phyloP scores from a whole-genome alignment of 2,888 invertebrate genomes.

The Panorpa germanica region DNA sequence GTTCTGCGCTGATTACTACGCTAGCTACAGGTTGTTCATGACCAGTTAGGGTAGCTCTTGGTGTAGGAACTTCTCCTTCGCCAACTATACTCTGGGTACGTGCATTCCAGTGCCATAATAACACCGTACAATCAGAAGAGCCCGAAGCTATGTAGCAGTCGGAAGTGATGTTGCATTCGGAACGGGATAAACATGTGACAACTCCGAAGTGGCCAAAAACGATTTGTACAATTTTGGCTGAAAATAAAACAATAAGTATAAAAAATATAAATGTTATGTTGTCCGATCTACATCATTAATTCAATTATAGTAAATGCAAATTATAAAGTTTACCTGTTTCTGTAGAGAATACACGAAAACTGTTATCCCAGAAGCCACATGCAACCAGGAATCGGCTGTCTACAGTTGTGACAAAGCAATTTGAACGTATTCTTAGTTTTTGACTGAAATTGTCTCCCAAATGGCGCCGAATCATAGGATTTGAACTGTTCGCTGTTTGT shows the following conservation, averaged over 20 bases:
- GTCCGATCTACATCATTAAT: conserved; percentile 8
- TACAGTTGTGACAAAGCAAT: conserved; percentile 95
- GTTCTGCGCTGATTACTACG: conserved; percentile 91
- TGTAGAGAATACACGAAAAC: conserved; percentile 92
- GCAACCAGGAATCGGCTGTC: conserved; percentile 94
- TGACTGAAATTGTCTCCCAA: conserved; percentile 98
- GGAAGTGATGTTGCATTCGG: conserved; percentile 96
- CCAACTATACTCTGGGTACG: conserved; percentile 94
- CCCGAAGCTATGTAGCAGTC: conserved; percentile 99
- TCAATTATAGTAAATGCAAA: conserved; percentile 6
- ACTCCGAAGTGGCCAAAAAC: conserved; percentile 98
- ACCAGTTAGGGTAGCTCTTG: conserved; percentile 90
- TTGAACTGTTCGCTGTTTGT: conserved; percentile 53
- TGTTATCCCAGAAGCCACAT: conserved; percentile 99
- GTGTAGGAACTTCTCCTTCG: conserved; percentile 89
- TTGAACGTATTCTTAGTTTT: conserved; percentile 78
- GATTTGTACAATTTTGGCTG: conserved; percentile 95
- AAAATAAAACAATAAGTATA: conserved; percentile 15
- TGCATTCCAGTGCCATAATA: conserved; percentile 98
- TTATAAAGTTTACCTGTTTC: conserved; percentile 53
- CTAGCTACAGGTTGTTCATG: conserved; percentile 93
- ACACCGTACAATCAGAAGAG: conserved; percentile 92
- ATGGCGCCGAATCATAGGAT: conserved; percentile 63
- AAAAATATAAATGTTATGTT: not conserved
- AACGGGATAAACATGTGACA: conserved; percentile 91